Base-by-base conservation (phyloP, 2,113 vertebrate genomes). In the Centropus bengalensis region DNA sequence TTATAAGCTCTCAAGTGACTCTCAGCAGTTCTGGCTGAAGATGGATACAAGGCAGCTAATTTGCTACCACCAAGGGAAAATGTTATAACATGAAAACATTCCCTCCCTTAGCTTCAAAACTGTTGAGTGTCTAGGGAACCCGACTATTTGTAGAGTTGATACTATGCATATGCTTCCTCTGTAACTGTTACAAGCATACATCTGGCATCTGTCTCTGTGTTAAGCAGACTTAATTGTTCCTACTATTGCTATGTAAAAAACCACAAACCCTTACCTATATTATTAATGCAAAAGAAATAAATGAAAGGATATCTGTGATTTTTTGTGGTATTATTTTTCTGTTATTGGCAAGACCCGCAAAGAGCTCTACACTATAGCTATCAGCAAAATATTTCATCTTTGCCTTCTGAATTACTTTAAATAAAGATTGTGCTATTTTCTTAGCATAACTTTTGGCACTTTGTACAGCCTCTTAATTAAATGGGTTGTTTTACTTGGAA, bases 41-140 rank as follows among this genome's bases (percentile, higher is more conserved):
- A 97, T 74, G 94, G 90, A 97, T 97, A 92, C 90, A 96, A 95
- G 87, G 91, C 91, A 97, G 91, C 89, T 97, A 97, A 98, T 97
- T 97, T 97, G 95, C 96, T 96, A 86, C 69, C 69, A 96, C 95
- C 95, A 97, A 96, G 96, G 89, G 95, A 96, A 97, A 97, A 97
- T 97, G 86, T 95, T 97, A 58, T 69, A 96, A 97, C 91, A 97
- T 96, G 95, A 97, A 97, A 98, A 96, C 92, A 96, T 97, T 96
- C 91, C 88, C 84, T 97, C 79, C 93, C 94, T 94, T 85, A 95
- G 93, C 97, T 97, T 97, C 94, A 94, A 81, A 96, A 91, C 92
- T 96, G 94, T 86, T 6, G 82, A 60, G 63, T 87, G 88, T 76
- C 95, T 96, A 63, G 60, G 88, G 93, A 98, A 58, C 60, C 68